Evolutionary conservation across 1,140 invertebrate genomes (phyloP), one percentile per base, ranked within the genome.

Genomic region (Potamilus streckersoni): DNA sequence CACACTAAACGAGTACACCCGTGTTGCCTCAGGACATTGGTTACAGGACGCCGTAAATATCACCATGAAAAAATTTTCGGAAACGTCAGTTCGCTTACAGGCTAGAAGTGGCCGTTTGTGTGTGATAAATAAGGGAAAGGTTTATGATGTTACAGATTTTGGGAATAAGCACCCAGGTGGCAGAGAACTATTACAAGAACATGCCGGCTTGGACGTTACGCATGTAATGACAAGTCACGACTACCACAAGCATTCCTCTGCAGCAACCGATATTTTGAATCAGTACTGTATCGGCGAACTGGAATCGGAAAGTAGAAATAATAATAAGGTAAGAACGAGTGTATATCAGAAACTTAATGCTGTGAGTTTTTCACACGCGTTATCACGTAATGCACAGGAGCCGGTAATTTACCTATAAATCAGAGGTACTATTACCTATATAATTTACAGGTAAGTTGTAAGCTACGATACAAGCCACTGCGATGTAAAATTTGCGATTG

Each of bases 121-220:
- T 31, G 72, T 90, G 17, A 74, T 84, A n/a, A 65, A 85, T 20
- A 78, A 84, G 19, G 86, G 84, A 2, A 82, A 83, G 23, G 80
- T 88, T 19, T 91, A 90, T 72, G 88, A 91, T 79, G 80, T 91
- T 31, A 84, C 87, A 2, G 82, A 86, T 14, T 91, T 91, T 74
- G 84, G 81, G 14, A 73, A 77, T 15, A 82, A 84, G 23, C 90
- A 91, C 79, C 90, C 90, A 19, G 90, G 90, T 63, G 90, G 90
- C 2, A 67, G 75, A 17, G 85, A 88, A 72, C 70, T 89, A 2
- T 74, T 91, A 8, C 55, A 78, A 71, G 76, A 85, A 64, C 75
- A 87, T 56, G 84, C 83, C 16, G 89, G 88, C 13, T 74, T 79
- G 59, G 86, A 90, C 62, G 80, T 90, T 38, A 85, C 80, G n/a